These are phyloP conservation scores for Hanleya hanleyi DNA, from an alignment of 2,888 invertebrate genomes.

Conservation along the genomic window DNA sequence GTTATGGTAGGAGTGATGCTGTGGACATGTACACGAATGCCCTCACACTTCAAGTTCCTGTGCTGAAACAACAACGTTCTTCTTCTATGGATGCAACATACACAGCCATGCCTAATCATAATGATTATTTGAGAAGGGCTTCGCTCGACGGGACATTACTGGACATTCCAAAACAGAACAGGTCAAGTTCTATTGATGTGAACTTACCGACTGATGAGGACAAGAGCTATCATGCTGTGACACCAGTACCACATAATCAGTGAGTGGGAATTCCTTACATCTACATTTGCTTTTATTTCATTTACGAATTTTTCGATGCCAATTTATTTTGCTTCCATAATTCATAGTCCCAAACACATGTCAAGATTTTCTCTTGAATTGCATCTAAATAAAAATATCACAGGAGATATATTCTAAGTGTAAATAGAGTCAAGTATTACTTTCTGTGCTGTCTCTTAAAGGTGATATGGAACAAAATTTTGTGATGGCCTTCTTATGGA, in stretches of 20 bases:
- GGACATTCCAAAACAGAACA: slow-evolving; percentile 54
- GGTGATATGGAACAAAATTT: too few species aligned
- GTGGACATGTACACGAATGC: slow-evolving; percentile 47
- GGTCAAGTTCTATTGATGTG: slow-evolving; percentile 66
- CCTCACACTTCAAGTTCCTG: slow-evolving; percentile 63
- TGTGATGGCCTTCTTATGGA: too few species aligned
- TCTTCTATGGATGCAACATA: slow-evolving; percentile 64
- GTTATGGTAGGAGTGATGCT: not conserved
- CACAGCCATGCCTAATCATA: slow-evolving; percentile 31
- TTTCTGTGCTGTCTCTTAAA: too few species aligned
- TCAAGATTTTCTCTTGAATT: too few species aligned
- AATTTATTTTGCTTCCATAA: too few species aligned
- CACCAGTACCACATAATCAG: slow-evolving; percentile 2
- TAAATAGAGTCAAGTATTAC: too few species aligned
- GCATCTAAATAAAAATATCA: too few species aligned
- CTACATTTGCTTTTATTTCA: too few species aligned
- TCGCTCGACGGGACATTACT: slow-evolving; percentile 54
- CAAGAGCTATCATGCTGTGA: slow-evolving; percentile 51
- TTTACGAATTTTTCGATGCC: too few species aligned
- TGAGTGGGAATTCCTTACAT: too few species aligned
- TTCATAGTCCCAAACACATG: too few species aligned
- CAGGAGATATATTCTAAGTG: too few species aligned
- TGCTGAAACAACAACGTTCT: slow-evolving; percentile 59
- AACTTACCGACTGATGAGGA: slow-evolving; percentile 59
- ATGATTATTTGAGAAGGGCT: slow-evolving; percentile 40